Conservation (phyloP, 2,797 vertebrate genomes). For the Balearica regulorum region DNA sequence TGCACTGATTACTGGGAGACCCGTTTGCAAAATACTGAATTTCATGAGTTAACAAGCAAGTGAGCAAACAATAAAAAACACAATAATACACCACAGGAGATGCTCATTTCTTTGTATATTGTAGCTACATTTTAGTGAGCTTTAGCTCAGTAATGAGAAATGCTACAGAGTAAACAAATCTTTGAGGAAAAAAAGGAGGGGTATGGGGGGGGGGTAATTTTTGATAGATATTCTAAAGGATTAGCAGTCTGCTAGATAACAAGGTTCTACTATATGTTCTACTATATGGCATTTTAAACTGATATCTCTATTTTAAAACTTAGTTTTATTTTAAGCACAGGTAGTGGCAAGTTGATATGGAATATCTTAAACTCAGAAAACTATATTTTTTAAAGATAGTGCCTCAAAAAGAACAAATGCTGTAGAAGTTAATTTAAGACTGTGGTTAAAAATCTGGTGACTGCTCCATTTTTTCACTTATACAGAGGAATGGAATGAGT, state of each 20-base stretch:
- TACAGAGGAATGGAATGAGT: not conserved
- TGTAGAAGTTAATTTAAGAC: not conserved
- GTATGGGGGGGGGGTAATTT: not conserved
- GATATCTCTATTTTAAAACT: not conserved
- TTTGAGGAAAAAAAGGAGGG: not conserved
- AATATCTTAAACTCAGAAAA: not conserved
- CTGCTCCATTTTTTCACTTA: not conserved
- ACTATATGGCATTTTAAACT: not conserved
- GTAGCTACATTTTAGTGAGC: not conserved
- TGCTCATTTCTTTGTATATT: not conserved
- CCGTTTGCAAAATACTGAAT: not conserved
- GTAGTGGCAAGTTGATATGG: not conserved
- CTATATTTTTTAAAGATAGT: not conserved
- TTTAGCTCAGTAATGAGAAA: not conserved
- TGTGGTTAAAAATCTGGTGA: not conserved
- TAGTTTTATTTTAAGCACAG: not conserved
- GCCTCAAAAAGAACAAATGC: not conserved
- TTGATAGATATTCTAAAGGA: not conserved
- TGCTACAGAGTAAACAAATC: not conserved
- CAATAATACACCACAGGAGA: not conserved
- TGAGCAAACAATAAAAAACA: not conserved
- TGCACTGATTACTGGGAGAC: not conserved
- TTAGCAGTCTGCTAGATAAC: not conserved
- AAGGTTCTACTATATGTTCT: not conserved
- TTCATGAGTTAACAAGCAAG: not conserved